Conservation (phyloP, 1,140 invertebrate genomes). For the Dinoponera quadriceps region DNA sequence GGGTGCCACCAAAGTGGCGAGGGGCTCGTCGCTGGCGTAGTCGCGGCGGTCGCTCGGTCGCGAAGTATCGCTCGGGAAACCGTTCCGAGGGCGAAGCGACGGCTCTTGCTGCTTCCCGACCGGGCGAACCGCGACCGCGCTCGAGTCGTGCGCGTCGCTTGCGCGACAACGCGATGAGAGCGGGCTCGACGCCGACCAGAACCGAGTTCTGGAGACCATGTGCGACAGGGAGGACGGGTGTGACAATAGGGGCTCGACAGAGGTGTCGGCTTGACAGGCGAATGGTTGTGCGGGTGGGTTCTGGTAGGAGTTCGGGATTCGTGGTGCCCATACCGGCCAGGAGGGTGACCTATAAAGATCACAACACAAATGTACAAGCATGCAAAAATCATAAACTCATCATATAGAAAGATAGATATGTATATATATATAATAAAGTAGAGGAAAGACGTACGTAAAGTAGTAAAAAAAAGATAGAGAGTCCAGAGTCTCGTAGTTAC, state of each 20-base stretch:
- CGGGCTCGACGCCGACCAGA: constrained; percentile 76
- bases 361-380: constrained; percentile 84
- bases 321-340: constrained; percentile 87
- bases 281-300: constrained; percentile 73
- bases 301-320: constrained; percentile 82
- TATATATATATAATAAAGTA: constrained; percentile 51
- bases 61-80: constrained; percentile 43
- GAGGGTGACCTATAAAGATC: constrained; percentile 87
- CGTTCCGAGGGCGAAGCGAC: constrained; percentile 18
- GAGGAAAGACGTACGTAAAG: constrained; percentile 31
- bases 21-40: background rate
- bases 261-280: constrained; percentile 57
- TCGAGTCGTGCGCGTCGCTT: constrained; percentile 25
- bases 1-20: background rate
- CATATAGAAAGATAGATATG: constrained; percentile 62
- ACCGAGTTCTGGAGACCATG: constrained; percentile 74
- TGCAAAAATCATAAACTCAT: constrained; percentile 81
- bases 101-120: background rate
- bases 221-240: constrained; percentile 73
- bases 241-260: constrained; percentile 55
- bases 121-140: constrained; percentile 15
- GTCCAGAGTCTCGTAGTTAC: constrained; percentile 61
- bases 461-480: constrained; percentile 56
- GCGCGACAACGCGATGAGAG: constrained; percentile 62
- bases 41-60: constrained; percentile 35